Conservation (phyloP, 2,113 vertebrate genomes). For the Hippolais icterina region DNA sequence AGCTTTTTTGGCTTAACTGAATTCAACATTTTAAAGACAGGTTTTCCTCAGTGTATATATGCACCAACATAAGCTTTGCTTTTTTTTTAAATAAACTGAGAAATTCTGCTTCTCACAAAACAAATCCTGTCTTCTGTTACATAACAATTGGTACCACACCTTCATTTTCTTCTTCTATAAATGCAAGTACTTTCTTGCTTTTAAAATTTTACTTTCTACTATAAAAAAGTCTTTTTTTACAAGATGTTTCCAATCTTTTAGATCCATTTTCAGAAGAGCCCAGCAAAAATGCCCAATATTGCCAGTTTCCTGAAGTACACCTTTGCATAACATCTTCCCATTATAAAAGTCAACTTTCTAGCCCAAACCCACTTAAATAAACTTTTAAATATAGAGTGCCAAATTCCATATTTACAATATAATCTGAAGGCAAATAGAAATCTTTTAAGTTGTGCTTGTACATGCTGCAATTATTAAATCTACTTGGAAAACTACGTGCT, state of each 20-base stretch:
- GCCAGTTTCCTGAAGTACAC: neutral
- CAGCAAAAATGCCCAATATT: neutral
- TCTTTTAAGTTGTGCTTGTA: constrained; percentile 57
- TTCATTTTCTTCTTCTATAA: neutral
- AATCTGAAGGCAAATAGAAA: constrained; percentile 65
- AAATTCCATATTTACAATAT: constrained; percentile 59
- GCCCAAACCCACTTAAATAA: constrained; percentile 53
- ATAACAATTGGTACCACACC: neutral
- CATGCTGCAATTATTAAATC: constrained; percentile 35
- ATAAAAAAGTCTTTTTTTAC: neutral
- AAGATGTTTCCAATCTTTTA: neutral
- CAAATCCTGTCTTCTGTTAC: neutral
- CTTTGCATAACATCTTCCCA: constrained; percentile 5
- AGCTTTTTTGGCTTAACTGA: constrained; percentile 18
- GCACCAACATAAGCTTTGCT: neutral
- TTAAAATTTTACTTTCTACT: neutral
- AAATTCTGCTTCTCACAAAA: neutral
- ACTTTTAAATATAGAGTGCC: constrained; percentile 56
- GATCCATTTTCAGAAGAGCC: neutral
- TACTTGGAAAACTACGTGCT: constrained; percentile 4
- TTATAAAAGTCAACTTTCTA: constrained; percentile 35
- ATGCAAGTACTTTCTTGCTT: neutral
- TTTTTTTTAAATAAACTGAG: neutral
- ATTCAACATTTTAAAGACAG: neutral
- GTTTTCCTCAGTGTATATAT: neutral